These are phyloP conservation scores for Colistium nudipinnis DNA, from an alignment of 2,113 vertebrate species.

Conservation along the genomic window DNA sequence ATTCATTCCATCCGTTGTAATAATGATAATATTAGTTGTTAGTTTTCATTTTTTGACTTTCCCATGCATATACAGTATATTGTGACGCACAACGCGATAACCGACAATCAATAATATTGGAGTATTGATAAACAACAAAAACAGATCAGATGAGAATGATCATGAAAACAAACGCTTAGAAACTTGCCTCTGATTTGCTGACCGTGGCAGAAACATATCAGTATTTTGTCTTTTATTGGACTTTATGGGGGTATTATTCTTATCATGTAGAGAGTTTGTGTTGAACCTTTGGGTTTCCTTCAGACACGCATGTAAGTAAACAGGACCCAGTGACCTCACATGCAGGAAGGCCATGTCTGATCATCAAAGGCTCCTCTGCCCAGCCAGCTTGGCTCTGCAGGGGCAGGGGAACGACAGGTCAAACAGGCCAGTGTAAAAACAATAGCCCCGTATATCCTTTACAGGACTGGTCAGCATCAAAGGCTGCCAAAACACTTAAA, in stretches of 20 bases:
- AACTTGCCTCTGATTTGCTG: constrained; percentile 25
- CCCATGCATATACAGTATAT: neutral
- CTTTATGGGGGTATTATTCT: constrained; percentile 46
- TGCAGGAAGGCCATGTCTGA: constrained; percentile 80
- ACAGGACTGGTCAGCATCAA: constrained; percentile 73
- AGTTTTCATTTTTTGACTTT: neutral
- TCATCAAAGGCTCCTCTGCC: constrained; percentile 77
- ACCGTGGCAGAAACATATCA: neutral
- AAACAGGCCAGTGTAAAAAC: constrained; percentile 77
- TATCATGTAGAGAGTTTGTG: constrained; percentile 42
- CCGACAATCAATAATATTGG: too few relatives aligned
- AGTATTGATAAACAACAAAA: too few relatives aligned
- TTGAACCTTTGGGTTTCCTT: constrained; percentile 63
- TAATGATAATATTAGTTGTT: neutral
- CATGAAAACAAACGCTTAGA: neutral
- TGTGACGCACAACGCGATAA: too few relatives aligned
- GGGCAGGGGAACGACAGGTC: constrained; percentile 66
- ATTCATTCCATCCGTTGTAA: neutral
- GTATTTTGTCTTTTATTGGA: constrained; percentile 54
- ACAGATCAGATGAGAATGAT: too few relatives aligned
- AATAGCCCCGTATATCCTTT: constrained; percentile 81
- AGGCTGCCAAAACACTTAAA: constrained; percentile 69
- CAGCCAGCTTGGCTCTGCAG: constrained; percentile 63
- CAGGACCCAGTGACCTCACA: constrained; percentile 74
- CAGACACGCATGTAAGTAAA: constrained; percentile 68